Percentiles rank a stretch among this genome's conserved stretches.
phyloP scores from a whole-genome alignment of 2,797 vertebrate species.

The Danio tinwini region DNA sequence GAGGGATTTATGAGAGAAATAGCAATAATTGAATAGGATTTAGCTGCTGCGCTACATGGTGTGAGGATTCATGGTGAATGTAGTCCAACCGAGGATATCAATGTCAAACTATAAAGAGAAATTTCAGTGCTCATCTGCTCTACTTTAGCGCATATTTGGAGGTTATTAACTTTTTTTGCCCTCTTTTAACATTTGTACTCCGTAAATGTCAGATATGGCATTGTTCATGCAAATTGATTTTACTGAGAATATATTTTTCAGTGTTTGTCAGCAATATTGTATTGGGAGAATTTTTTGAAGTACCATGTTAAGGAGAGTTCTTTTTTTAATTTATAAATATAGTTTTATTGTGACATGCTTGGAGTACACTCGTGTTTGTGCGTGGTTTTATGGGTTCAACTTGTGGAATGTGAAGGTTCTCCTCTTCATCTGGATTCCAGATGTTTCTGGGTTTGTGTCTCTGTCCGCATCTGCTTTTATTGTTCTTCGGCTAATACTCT shows the following conservation, averaged over 20 bases:
- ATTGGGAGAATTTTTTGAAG: slow-evolving; percentile 76
- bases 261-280: slow-evolving; percentile 68
- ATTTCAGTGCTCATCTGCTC: background rate
- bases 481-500: slow-evolving; percentile 2
- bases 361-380: slow-evolving; percentile 49
- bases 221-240: slow-evolving; percentile 32
- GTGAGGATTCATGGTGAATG: slow-evolving; percentile 45
- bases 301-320: slow-evolving; percentile 78
- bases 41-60: slow-evolving; percentile 6
- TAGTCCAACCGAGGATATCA: slow-evolving; percentile 40
- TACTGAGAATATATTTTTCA: slow-evolving; percentile 57
- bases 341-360: slow-evolving; percentile 82
- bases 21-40: slow-evolving; percentile 35
- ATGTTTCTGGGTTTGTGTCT: slow-evolving; percentile 34
- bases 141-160: slow-evolving; percentile 11
- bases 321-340: slow-evolving; percentile 88
- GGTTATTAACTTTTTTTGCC: background rate
- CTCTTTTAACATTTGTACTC: slow-evolving; percentile 24
- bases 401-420: slow-evolving; percentile 31
- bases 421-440: slow-evolving; percentile 48
- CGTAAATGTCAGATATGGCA: slow-evolving; percentile 28
- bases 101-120: slow-evolving; percentile 15
- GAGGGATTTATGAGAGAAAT: slow-evolving; percentile 13
- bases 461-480: slow-evolving; percentile 20
- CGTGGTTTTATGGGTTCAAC: slow-evolving; percentile 32